phyloP scores from a whole-genome alignment of 2,888 invertebrate genomes.

The Euphydryas editha region DNA sequence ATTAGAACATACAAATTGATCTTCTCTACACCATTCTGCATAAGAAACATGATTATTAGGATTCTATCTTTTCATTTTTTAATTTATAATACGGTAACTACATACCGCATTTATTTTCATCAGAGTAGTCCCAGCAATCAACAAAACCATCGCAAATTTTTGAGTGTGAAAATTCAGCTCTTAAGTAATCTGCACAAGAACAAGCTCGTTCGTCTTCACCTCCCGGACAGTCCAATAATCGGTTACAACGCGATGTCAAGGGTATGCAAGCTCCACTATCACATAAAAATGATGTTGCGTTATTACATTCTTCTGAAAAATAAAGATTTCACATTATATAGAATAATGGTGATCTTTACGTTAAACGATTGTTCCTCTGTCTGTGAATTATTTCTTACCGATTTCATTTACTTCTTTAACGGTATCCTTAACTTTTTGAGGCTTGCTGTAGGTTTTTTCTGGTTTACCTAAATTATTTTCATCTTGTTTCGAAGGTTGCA shows the following conservation, averaged over 20 bases:
- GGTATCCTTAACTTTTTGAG: slow-evolving; percentile 59
- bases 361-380: not conserved
- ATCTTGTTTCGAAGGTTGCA: slow-evolving; percentile 74
- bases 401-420: slow-evolving; percentile 52
- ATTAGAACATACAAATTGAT: slow-evolving; percentile 89
- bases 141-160: slow-evolving; percentile 92
- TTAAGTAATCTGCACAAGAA: slow-evolving; percentile 89
- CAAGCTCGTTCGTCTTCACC: slow-evolving; percentile 89
- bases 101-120: slow-evolving; percentile 89
- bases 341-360: not conserved
- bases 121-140: slow-evolving; percentile 92
- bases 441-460: slow-evolving; percentile 68
- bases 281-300: slow-evolving; percentile 83
- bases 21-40: slow-evolving; percentile 88
- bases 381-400: slow-evolving; percentile 53
- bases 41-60: slow-evolving; percentile 33
- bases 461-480: slow-evolving; percentile 68
- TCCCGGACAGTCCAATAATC: slow-evolving; percentile 87
- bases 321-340: slow-evolving; percentile 6
- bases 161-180: slow-evolving; percentile 86
- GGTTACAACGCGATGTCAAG: slow-evolving; percentile 87
- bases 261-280: slow-evolving; percentile 86
- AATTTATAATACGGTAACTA: not conserved
- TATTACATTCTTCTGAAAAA: slow-evolving; percentile 70
- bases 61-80: not conserved